Conservation (phyloP, 2,888 invertebrate species). For the Drosophila melanosoma region DNA sequence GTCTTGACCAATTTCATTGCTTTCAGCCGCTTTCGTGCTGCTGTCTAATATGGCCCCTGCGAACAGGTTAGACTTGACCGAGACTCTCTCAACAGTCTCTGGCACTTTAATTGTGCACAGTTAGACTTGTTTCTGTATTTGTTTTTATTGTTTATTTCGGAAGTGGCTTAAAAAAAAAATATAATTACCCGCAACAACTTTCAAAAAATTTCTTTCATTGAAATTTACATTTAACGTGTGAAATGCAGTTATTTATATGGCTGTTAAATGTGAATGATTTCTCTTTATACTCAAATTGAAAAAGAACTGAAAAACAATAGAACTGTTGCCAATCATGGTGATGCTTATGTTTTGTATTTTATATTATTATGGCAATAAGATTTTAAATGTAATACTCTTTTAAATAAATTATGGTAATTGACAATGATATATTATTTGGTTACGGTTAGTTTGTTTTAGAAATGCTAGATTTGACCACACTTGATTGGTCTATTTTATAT, state of each 20-base stretch:
- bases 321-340: background rate
- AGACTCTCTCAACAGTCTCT: conserved; percentile 22
- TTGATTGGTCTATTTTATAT: too few relatives aligned
- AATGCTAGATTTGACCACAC: background rate
- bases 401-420: background rate
- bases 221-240: conserved; percentile 29
- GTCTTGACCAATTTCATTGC: conserved; percentile 51
- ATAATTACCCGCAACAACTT: conserved; percentile 62
- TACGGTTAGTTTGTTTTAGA: background rate
- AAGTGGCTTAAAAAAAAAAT: conserved; percentile 30
- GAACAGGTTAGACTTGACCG: conserved; percentile 73
- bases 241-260: conserved; percentile 16
- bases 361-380: background rate
- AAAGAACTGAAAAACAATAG: background rate
- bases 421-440: background rate
- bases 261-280: conserved; percentile 1
- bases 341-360: background rate
- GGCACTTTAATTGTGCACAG: conserved; percentile 70
- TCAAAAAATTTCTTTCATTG: conserved; percentile 65
- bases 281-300: background rate
- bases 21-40: conserved; percentile 42
- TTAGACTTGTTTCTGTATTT: conserved; percentile 69
- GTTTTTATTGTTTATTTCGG: conserved; percentile 39
- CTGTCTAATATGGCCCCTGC: conserved; percentile 43
- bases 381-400: background rate